Percentiles rank a stretch among this genome's conserved stretches.
phyloP scores from a whole-genome alignment of 92 coral and sea anemone genomes.

The Palythoa heliodiscus region DNA sequence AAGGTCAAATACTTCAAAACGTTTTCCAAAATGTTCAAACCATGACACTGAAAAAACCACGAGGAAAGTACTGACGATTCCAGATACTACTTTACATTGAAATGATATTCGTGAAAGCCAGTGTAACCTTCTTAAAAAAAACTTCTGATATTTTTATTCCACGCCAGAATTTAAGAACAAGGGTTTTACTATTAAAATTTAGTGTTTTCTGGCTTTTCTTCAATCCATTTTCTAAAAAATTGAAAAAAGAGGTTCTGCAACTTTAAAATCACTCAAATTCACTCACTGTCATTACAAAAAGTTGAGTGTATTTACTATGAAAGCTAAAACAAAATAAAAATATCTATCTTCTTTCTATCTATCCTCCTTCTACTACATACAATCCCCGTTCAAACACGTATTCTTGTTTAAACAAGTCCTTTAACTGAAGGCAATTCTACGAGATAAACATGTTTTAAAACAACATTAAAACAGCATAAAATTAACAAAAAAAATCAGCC shows the following conservation, averaged over 20 bases:
- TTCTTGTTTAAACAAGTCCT: background rate
- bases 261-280: conserved; percentile 15
- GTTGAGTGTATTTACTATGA: background rate
- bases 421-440: background rate
- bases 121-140: background rate
- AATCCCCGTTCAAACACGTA: background rate
- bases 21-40: background rate
- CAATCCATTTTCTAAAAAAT: conserved; percentile 3
- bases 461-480: background rate
- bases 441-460: background rate
- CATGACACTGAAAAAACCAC: background rate
- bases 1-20: background rate
- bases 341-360: background rate
- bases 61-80: background rate
- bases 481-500: background rate
- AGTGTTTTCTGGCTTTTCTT: background rate
- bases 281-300: conserved; percentile 6
- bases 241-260: background rate
- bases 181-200: background rate
- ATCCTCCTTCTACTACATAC: background rate
- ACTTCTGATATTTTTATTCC: background rate
- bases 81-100: background rate
- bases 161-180: background rate
- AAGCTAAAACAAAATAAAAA: background rate
- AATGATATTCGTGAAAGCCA: background rate